phyloP scores from a whole-genome alignment of 2,797 vertebrate species.

The Sebastes hubbsi region DNA sequence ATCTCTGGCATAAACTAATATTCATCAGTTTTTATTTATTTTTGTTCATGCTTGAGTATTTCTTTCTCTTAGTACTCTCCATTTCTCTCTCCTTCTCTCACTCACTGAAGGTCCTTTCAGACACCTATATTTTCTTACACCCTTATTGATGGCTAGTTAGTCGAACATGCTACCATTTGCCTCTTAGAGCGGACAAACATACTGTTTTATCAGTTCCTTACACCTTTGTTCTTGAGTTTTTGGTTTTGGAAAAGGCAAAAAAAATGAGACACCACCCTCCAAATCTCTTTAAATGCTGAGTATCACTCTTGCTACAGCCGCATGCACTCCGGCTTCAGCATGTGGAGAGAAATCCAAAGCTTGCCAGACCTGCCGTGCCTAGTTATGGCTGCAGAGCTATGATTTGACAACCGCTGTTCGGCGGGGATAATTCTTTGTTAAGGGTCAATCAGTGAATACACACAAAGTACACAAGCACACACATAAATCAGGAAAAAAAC shows the following conservation, averaged over 20 bases:
- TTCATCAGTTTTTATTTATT: too few relatives aligned
- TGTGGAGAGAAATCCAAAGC: neutral
- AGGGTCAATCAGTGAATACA: neutral
- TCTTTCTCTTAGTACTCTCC: too few relatives aligned
- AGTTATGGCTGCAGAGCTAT: neutral
- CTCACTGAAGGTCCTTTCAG: too few relatives aligned
- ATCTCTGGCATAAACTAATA: too few relatives aligned
- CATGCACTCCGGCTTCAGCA: neutral
- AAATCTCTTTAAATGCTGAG: neutral
- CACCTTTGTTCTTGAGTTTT: neutral
- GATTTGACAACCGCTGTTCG: neutral
- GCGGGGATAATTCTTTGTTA: too few relatives aligned
- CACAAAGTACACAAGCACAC: neutral
- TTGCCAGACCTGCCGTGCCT: neutral
- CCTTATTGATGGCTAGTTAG: neutral
- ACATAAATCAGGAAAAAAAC: neutral
- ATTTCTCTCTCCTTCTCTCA: too few relatives aligned
- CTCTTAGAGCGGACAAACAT: neutral
- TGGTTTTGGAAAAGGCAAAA: neutral
- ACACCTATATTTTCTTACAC: too few relatives aligned
- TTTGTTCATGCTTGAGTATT: too few relatives aligned
- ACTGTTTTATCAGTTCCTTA: neutral
- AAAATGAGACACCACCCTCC: neutral
- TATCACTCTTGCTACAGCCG: neutral
- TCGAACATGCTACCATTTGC: neutral